A percentile compares a stretch with the other conserved stretches of the same genome.
Conservation (phyloP, 2,797 vertebrate species). For the Remorina albescens region DNA sequence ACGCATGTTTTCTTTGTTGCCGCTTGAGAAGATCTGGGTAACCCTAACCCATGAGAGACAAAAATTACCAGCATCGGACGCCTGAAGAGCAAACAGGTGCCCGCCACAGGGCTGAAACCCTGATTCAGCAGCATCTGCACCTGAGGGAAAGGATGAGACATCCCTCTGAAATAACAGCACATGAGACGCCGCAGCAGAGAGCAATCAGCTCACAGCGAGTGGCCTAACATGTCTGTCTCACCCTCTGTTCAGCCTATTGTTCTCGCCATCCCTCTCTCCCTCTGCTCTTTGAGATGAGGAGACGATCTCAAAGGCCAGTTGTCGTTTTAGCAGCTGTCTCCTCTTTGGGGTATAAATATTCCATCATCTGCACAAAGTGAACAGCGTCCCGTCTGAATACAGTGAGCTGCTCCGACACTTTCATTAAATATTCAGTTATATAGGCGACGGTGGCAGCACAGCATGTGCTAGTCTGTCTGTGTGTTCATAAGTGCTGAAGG, state of each 20-base stretch:
- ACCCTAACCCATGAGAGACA: neutral
- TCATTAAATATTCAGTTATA: slow-evolving; percentile 76
- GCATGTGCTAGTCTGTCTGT: neutral
- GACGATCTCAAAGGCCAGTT: slow-evolving; percentile 44
- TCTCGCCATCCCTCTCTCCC: slow-evolving; percentile 17
- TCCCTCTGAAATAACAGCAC: slow-evolving; percentile 47
- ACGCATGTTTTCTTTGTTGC: too few species aligned
- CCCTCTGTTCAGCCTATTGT: neutral
- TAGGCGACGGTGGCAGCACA: slow-evolving; percentile 39
- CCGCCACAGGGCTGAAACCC: slow-evolving; percentile 11
- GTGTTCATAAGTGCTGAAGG: too few species aligned
- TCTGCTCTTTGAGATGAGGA: neutral
- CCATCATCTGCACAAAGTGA: slow-evolving; percentile 48
- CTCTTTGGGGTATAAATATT: slow-evolving; percentile 64
- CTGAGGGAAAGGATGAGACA: slow-evolving; percentile 15
- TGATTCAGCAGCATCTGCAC: slow-evolving; percentile 36
- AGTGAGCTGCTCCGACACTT: slow-evolving; percentile 67
- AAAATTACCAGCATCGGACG: neutral
- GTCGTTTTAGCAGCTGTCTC: slow-evolving; percentile 42
- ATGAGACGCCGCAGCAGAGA: slow-evolving; percentile 27
- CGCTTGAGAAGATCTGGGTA: neutral
- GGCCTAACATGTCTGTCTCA: slow-evolving; percentile 19
- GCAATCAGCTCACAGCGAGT: slow-evolving; percentile 42
- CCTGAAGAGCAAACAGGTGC: slow-evolving; percentile 10
- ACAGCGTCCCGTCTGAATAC: slow-evolving; percentile 31